Evolutionary conservation across 2,113 vertebrate genomes (phyloP), one percentile per base, ranked within the genome.

Genomic region (Ceyx margarethae): DNA sequence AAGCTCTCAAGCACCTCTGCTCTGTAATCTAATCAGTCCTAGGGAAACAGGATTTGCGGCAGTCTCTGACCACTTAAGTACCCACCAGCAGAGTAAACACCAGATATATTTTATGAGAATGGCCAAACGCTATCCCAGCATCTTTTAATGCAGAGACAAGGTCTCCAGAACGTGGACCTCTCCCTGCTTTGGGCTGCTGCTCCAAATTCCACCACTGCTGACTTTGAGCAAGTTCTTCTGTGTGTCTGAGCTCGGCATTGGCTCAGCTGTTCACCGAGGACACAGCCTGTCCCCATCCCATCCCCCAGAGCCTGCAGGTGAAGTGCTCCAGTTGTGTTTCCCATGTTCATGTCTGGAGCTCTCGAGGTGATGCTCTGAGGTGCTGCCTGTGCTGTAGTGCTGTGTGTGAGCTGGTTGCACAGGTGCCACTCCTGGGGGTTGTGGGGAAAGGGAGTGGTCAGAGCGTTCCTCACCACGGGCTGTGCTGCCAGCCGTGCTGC

Each of bases 21-120:
- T 81, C 90, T 40, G 71, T 92, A 92, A 96, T 96, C 50, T 46
- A 82, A 94, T 94, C 81, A 94, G 67, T 53, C 7, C 53, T 1
- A 2, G 35, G 57, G 40, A 94, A 91, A 91, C 69, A 75, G 87
- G 69, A 74, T 96, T 89, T 92, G 93, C 79, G 0, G 35, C 82
- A 81, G 75, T 68, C 69, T 15, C 90, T 92, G 81, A 91, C 78
- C 78, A 60, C 74, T 84, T 12, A 78, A 46, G 50, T 20, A 75
- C 58, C 56, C 69, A 81, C 68, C 42, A 57, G 73, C 45, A 69
- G 42, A 80, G 56, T 21, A 50, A 92, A 92, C 28, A 66, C 16
- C 73, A 29, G 74, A 43, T 7, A 1, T 15, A 5, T 48, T 46
- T 43, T 78, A 25, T 87, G 45, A 77, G 37, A 62, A 42, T 4